phyloP scores from a whole-genome alignment of 1,140 invertebrate genomes.

The Geopemphigus sp. region DNA sequence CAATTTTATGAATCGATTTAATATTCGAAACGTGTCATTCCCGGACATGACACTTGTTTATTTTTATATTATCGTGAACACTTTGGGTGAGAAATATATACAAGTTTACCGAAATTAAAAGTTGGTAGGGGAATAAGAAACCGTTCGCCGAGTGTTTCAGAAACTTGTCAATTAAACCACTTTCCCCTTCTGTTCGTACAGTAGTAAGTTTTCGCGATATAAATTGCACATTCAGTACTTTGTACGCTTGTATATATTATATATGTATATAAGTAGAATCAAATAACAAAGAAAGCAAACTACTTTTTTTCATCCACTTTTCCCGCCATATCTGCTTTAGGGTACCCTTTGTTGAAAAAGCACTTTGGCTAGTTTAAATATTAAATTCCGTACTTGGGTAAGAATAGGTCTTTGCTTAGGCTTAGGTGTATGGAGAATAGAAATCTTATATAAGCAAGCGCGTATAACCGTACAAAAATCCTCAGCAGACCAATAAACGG shows the following conservation, averaged over 20 bases:
- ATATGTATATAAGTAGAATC: slow-evolving; percentile 9
- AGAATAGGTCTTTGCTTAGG: not conserved
- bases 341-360: slow-evolving; percentile 47
- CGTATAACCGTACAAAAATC: not conserved
- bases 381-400: slow-evolving; percentile 24
- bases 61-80: slow-evolving; percentile 28
- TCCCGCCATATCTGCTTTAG: slow-evolving; percentile 10
- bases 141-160: slow-evolving; percentile 27
- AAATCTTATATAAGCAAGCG: not conserved
- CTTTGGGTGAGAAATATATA: not conserved
- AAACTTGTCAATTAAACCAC: slow-evolving; percentile 44
- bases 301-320: not conserved
- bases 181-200: not conserved
- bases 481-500: not conserved
- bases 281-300: not conserved
- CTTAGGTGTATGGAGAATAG: not conserved
- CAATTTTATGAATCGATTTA: slow-evolving; percentile 18
- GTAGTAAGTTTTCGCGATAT: slow-evolving; percentile 25
- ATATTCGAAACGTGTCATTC: slow-evolving; percentile 35
- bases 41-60: slow-evolving; percentile 32
- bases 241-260: no score
- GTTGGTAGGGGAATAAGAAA: slow-evolving; percentile 25
- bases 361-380: slow-evolving; percentile 47
- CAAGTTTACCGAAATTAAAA: slow-evolving; percentile 38
- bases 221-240: slow-evolving; percentile 7